Evolutionary conservation across 2,113 vertebrate genomes (phyloP).

Genomic region (Podocnemis expansa): DNA sequence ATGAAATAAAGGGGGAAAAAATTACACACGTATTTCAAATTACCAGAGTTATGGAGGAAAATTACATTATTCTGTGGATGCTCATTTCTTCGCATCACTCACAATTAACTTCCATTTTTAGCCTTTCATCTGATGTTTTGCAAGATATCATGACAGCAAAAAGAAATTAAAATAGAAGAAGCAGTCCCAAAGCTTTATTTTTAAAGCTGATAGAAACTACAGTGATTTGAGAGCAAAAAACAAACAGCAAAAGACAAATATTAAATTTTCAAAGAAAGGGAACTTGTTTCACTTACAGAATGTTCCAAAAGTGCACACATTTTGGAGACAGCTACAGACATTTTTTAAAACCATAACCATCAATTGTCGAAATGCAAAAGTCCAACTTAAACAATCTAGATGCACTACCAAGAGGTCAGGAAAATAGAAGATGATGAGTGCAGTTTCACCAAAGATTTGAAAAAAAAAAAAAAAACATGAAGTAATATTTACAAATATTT

Average conservation of each 20-base stretch:
- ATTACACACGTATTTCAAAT: not conserved
- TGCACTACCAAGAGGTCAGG: not conserved
- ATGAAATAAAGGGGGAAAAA: not conserved
- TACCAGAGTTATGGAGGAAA: not conserved
- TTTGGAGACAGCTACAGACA: not conserved
- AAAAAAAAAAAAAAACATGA: not conserved
- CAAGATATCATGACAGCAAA: not conserved
- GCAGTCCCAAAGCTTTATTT: not conserved
- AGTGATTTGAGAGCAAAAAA: not conserved
- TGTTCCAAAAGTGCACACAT: not conserved
- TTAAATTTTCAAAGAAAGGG: not conserved
- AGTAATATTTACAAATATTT: not conserved
- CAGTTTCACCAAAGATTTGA: not conserved
- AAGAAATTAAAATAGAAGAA: too few relatives aligned
- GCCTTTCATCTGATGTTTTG: not conserved
- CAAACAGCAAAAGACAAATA: not conserved
- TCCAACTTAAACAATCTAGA: not conserved
- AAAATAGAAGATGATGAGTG: not conserved
- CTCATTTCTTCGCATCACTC: not conserved
- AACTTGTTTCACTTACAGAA: accelerated
- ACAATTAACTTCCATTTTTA: not conserved
- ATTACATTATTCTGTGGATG: not conserved
- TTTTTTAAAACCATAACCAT: not conserved
- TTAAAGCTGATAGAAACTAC: not conserved
- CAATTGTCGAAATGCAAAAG: not conserved